Evolutionary conservation across 1,140 invertebrate genomes (phyloP).

Genomic region (Drosophila fuyamai): DNA sequence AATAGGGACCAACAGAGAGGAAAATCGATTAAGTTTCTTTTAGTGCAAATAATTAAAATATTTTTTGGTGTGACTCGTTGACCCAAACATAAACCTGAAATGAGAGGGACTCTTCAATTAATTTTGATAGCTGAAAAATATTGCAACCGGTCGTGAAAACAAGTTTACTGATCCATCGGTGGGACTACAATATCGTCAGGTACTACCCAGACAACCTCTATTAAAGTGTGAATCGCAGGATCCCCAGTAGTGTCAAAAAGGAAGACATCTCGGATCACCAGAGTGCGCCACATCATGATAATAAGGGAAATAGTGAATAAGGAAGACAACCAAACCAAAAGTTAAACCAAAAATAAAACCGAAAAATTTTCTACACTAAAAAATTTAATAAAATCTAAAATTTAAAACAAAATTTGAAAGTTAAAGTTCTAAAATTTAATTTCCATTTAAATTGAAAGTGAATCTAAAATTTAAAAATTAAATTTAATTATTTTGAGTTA

Average conservation of each 20-base stretch:
- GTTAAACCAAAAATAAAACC: neutral
- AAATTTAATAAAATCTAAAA: too few relatives aligned
- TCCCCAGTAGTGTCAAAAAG: constrained; percentile 1
- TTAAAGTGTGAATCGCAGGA: neutral
- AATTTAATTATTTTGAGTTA: too few relatives aligned
- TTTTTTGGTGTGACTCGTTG: neutral
- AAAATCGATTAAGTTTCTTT: constrained; percentile 1
- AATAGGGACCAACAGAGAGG: constrained; percentile 1
- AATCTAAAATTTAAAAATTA: too few relatives aligned
- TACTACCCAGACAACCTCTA: neutral
- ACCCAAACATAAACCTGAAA: neutral
- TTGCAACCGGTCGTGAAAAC: neutral
- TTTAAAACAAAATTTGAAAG: too few relatives aligned
- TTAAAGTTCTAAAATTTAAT: too few relatives aligned
- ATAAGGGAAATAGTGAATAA: constrained; percentile 6
- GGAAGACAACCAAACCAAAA: neutral
- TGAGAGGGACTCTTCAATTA: neutral
- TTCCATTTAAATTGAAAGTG: too few relatives aligned
- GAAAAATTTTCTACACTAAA: neutral
- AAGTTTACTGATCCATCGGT: neutral
- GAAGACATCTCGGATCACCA: constrained; percentile 2
- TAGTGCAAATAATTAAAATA: neutral
- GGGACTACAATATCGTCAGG: constrained; percentile 5
- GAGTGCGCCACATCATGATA: constrained; percentile 1
- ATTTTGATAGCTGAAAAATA: neutral